These are phyloP conservation scores for Oligia latruncula DNA, from an alignment of 2,888 invertebrate genomes.

Conservation along the genomic window DNA sequence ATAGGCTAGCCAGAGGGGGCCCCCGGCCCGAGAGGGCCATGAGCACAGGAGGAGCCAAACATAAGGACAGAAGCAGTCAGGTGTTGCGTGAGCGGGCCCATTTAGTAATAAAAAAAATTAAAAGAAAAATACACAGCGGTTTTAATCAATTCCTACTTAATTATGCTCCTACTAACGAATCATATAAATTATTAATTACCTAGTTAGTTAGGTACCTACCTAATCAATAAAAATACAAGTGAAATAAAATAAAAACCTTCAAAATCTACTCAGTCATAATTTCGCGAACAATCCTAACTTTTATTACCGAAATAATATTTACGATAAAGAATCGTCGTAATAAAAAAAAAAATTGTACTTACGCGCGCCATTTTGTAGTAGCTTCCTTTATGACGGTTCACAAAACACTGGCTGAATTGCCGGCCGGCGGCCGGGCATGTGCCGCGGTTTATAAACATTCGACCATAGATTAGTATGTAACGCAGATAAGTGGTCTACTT, in stretches of 20 bases:
- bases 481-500: conserved; percentile 14
- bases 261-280: background rate
- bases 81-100: no score
- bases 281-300: background rate
- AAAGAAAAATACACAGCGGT: no score
- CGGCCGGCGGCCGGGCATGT: background rate
- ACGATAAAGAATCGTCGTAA: background rate
- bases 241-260: background rate
- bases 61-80: no score
- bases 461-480: conserved; percentile 31
- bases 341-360: background rate
- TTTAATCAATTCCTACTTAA: background rate
- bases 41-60: no score
- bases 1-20: no score
- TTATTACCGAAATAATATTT: background rate
- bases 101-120: no score
- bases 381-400: background rate
- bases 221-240: background rate
- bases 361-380: conserved; percentile 36
- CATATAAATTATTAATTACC: background rate
- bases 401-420: conserved; percentile 22
- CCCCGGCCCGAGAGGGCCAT: no score
- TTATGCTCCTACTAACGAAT: background rate
- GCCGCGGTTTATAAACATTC: conserved; percentile 15
- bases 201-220: no score